Evolutionary conservation across 1,140 invertebrate species (phyloP), one percentile per base, ranked within the genome.

Genomic region (Brachionus rubens): DNA sequence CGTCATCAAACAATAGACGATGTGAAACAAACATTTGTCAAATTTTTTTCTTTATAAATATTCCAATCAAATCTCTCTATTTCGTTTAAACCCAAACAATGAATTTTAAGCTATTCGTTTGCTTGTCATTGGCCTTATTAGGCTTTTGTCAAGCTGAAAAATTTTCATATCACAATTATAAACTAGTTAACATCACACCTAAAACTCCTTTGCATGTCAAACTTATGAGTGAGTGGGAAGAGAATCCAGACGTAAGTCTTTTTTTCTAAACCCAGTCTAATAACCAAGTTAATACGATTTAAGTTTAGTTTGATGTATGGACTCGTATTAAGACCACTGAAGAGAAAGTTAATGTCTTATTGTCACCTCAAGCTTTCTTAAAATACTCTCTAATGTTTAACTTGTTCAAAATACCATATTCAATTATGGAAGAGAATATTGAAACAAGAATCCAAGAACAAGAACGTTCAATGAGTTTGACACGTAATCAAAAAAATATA

Each of bases 331-430:
- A 54, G 10, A n/a, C n/a, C 19, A 28, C n/a, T 9, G 19, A 54
- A 30, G 68, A 72, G 24, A 40, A 21, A 36, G 68, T 72, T 19
- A 72, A n/a, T 24, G 46, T 72, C 19, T 26, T 72, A 3, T 26
- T 72, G 3, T 72, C 68, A 24, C 68, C 68, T 40, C 14, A 50
- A 12, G 68, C 68, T 12, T 72, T 14, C 40, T 48, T 72, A 19
- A 72, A 72, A 54, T 72, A 72, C 68, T 36, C 30, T 1, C n/a
- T 40, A n/a, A 21, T 50, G 19, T 72, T 72, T 16, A 41, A 72
- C 6, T n/a, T 50, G 21, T 50, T 50, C 12, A 54, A 54, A 50
- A 72, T 72, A 24, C 46, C 46, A 28, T 33, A 36, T 26, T 40
- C 9, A 2, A 72, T 72, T 54, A 46, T 54, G 21, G 50, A 72